A percentile compares a stretch with the other conserved stretches of the same genome.
phyloP scores from a whole-genome alignment of 2,797 vertebrate genomes.

The Gymnocypris eckloni region DNA sequence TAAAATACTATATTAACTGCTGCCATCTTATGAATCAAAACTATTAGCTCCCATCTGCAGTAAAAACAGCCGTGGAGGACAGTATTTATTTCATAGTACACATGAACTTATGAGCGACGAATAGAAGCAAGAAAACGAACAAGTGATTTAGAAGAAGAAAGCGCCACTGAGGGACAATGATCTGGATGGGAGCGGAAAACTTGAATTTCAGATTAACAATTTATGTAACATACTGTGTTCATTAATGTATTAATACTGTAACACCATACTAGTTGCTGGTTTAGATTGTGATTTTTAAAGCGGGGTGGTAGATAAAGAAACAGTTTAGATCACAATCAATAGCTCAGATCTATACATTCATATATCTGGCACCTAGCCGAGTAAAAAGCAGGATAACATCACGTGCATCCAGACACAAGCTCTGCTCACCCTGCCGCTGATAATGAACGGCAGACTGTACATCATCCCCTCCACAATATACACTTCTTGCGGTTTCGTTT shows the following conservation, averaged over 20 bases:
- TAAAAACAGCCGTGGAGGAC: slow-evolving; percentile 1
- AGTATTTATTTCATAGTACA: not conserved
- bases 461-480: not conserved
- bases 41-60: not conserved
- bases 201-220: not conserved
- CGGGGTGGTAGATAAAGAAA: not conserved
- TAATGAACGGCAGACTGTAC: not conserved
- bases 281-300: not conserved
- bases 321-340: not conserved
- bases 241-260: not conserved
- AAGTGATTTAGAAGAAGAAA: not conserved
- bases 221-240: not conserved
- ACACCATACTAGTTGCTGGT: not conserved
- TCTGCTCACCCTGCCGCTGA: not conserved
- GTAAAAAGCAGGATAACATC: not conserved
- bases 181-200: not conserved
- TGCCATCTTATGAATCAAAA: not conserved
- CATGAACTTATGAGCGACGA: slow-evolving; percentile 4
- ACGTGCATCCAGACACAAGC: not conserved
- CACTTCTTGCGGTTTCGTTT: slow-evolving; percentile 22
- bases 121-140: not conserved
- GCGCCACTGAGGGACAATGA: not conserved
- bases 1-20: not conserved
- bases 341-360: not conserved
- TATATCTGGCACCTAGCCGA: not conserved